Evolutionary conservation across 2,113 vertebrate species (phyloP).

Genomic region (Chauna torquata): DNA sequence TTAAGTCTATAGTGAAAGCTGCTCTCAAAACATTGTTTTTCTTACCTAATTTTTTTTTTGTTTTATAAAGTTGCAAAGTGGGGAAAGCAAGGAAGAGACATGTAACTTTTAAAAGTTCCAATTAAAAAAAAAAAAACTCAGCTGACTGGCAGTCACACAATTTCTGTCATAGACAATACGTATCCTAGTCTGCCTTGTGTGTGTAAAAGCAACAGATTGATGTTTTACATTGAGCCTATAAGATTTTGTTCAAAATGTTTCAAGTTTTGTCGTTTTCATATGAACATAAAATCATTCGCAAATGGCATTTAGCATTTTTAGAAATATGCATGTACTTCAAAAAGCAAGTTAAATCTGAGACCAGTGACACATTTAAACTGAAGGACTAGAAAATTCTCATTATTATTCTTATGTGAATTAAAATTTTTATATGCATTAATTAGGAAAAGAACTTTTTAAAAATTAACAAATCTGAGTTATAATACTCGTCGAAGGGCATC

Average conservation of each 20-base stretch:
- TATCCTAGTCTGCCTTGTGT: neutral
- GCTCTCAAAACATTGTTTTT: neutral
- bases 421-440: neutral
- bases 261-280: neutral
- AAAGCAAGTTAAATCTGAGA: neutral
- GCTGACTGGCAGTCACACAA: too few relatives aligned
- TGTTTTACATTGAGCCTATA: neutral
- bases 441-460: neutral
- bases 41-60: neutral
- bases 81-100: neutral
- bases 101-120: neutral
- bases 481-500: neutral
- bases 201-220: neutral
- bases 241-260: neutral
- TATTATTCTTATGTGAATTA: neutral
- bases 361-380: neutral
- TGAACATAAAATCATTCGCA: neutral
- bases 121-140: neutral
- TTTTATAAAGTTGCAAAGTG: neutral
- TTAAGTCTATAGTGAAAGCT: neutral
- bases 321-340: neutral
- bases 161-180: neutral
- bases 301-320: neutral
- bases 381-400: neutral
- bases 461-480: neutral